phyloP scores from a whole-genome alignment of 2,888 invertebrate genomes.

The Tetropium fuscum region DNA sequence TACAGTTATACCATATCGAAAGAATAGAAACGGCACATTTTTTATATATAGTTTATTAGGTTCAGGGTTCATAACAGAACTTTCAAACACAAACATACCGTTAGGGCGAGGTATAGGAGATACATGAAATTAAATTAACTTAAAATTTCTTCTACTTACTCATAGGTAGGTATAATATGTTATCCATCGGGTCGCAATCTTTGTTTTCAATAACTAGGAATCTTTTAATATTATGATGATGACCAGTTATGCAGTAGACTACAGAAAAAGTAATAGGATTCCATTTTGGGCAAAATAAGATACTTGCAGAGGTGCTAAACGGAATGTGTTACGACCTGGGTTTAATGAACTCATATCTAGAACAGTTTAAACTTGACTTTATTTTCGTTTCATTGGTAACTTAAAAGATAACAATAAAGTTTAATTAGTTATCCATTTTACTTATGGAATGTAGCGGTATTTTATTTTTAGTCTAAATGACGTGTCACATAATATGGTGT shows the following conservation, averaged over 20 bases:
- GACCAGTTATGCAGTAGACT: too few relatives aligned
- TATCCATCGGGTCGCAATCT: too few relatives aligned
- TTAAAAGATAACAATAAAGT: conserved; percentile 26
- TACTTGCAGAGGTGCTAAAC: conserved; percentile 45
- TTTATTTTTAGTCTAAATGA: conserved; percentile 35
- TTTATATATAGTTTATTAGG: conserved; percentile 4
- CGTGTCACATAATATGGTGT: conserved; percentile 50
- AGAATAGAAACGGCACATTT: conserved; percentile 25
- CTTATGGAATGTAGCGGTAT: background rate
- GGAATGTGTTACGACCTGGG: conserved; percentile 52
- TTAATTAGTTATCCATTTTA: conserved; percentile 4
- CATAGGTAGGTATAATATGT: too few relatives aligned
- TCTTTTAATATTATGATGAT: too few relatives aligned
- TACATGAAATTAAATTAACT: too few relatives aligned
- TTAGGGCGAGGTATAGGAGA: too few relatives aligned
- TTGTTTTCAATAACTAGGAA: too few relatives aligned
- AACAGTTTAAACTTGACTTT: conserved; percentile 49
- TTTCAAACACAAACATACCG: too few relatives aligned
- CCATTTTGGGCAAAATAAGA: conserved; percentile 30
- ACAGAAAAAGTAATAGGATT: too few relatives aligned
- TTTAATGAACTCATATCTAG: conserved; percentile 53
- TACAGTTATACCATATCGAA: conserved; percentile 22
- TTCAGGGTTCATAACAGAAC: background rate
- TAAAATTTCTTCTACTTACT: too few relatives aligned
- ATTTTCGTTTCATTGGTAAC: conserved; percentile 51